Evolutionary conservation across 2,888 invertebrate species (phyloP).

Genomic region (Metopia argyrocephala): DNA sequence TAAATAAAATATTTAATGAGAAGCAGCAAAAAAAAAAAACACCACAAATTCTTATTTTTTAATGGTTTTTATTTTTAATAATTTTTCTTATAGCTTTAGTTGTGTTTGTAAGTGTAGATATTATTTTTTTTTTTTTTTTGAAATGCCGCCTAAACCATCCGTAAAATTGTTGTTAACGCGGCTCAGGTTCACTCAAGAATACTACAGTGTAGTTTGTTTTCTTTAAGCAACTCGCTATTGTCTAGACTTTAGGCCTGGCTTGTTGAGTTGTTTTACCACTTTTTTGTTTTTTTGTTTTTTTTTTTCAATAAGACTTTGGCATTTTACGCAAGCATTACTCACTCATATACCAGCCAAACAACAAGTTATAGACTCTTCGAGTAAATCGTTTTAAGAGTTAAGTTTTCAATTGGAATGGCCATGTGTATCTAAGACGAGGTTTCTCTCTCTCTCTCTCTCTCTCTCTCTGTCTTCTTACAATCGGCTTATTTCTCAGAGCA

Average conservation of each 20-base stretch:
- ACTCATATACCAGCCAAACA: background rate
- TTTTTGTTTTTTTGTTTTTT: slow-evolving; percentile 58
- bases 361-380: slow-evolving; percentile 32
- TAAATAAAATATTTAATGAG: slow-evolving; percentile 50
- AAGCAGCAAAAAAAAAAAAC: background rate
- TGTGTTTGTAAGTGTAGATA: slow-evolving; percentile 29
- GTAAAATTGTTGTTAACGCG: slow-evolving; percentile 71
- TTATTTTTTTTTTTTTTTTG: background rate
- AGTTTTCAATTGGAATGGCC: background rate
- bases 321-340: slow-evolving; percentile 13
- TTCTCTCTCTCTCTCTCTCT: background rate
- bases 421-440: background rate
- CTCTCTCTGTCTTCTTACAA: background rate
- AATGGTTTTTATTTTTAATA: background rate
- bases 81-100: background rate
- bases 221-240: slow-evolving; percentile 58
- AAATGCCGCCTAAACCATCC: slow-evolving; percentile 61
- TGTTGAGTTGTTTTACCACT: slow-evolving; percentile 57
- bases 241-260: slow-evolving; percentile 53
- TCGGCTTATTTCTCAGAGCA: background rate
- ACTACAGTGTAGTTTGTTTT: slow-evolving; percentile 56
- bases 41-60: slow-evolving; percentile 47
- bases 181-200: slow-evolving; percentile 73
- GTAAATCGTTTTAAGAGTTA: background rate
- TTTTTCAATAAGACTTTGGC: slow-evolving; percentile 31